Conservation (phyloP, 1,140 invertebrate species). For the Sinonovacula constricta region DNA sequence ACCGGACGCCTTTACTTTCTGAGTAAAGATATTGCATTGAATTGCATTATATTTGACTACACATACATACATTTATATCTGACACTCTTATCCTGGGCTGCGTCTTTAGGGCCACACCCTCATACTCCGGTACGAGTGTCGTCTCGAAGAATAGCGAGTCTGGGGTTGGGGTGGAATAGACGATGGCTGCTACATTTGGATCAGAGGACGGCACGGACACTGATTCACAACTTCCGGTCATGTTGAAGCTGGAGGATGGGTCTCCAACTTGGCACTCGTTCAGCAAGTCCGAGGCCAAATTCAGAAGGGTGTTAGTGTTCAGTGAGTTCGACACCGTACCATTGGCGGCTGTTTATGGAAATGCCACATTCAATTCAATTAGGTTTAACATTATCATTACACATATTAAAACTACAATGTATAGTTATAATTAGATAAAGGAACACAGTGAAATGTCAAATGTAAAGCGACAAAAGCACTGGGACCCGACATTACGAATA, state of each 20-base stretch:
- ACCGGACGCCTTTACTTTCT: neutral
- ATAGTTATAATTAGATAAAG: too few relatives aligned
- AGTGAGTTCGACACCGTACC: slow-evolving; percentile 5
- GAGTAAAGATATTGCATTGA: neutral
- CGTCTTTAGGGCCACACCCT: neutral
- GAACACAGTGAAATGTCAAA: too few relatives aligned
- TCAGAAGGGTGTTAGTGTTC: neutral
- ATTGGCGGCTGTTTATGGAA: slow-evolving; percentile 4
- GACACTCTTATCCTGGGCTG: slow-evolving; percentile 24
- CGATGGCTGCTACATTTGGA: neutral
- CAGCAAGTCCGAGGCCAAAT: slow-evolving; percentile 9
- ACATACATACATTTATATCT: slow-evolving; percentile 9
- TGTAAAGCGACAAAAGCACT: too few relatives aligned
- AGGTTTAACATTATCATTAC: too few relatives aligned
- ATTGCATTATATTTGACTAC: neutral
- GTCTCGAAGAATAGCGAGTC: slow-evolving; percentile 22
- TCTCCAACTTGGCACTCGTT: slow-evolving; percentile 43
- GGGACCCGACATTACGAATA: too few relatives aligned
- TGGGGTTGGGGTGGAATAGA: slow-evolving; percentile 6
- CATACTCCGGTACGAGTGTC: slow-evolving; percentile 2
- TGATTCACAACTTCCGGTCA: slow-evolving; percentile 9
- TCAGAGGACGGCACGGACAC: slow-evolving; percentile 7
- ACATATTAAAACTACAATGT: too few relatives aligned
- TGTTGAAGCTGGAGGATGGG: slow-evolving; percentile 7
- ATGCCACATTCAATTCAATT: too few relatives aligned